Evolutionary conservation across 2,113 vertebrate genomes (phyloP), one percentile per base, ranked within the genome.

Genomic region (Phyllostomus hastatus): DNA sequence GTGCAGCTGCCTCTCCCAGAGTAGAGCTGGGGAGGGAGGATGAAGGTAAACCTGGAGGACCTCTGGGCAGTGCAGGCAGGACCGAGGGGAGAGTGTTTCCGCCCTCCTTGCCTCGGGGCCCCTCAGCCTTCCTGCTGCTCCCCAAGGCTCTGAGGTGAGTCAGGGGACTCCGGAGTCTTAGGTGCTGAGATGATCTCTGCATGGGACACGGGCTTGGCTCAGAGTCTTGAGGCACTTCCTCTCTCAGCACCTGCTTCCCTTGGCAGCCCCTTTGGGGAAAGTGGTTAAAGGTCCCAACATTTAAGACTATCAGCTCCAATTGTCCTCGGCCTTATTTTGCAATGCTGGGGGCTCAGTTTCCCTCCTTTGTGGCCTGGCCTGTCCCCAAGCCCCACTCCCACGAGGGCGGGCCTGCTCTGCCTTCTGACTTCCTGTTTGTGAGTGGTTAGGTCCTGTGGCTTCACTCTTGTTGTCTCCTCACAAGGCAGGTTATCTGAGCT

Each of bases 401-500:
- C 10, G 87, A 96, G 94, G 94, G 78, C 50, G 69, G 95, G 89
- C 31, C 91, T 78, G 41, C 86, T 80, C 66, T 28, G 69, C 81
- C 96, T 90, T 81, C 89, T 93, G 80, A 86, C 94, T 98, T 98
- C 97, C 97, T 98, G 97, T 98, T 98, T 98, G 97, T 81, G 70
- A 96, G 93, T 93, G 93, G 97, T 93, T 97, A 73, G 80, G 82
- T 76, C 72, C 61, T 97, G 97, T 73, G 97, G 97, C 97, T 97
- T 97, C 83, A 75, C 26, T 95, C 91, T 50, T 88, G 87, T 79
- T 91, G 90, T 92, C 92, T 96, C 75, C 43, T 96, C 96, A 84
- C 59, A 64, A 43, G 80, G 87, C 97, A 97, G 97, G 97, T 98
- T 98, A 97, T 97, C 97, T 64, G 94, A 75, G 61, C 91, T 91